phyloP scores from a whole-genome alignment of 2,888 invertebrate species.

The Chrysina gloriosa region DNA sequence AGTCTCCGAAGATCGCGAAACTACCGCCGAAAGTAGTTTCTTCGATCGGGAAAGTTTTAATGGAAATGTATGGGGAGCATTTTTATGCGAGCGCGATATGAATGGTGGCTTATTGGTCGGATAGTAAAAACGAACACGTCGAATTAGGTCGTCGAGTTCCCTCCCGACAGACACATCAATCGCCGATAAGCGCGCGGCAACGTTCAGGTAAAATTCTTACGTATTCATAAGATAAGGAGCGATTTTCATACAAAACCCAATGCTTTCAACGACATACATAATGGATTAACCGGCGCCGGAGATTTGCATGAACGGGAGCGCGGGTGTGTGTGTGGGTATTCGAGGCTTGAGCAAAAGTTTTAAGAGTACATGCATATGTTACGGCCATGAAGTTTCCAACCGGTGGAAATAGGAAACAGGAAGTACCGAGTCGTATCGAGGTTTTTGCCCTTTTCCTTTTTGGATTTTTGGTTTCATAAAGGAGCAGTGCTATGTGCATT shows the following conservation, averaged over 20 bases:
- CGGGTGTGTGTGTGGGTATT: not conserved
- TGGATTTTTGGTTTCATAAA: too few species aligned
- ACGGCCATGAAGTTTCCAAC: too few species aligned
- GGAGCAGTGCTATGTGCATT: too few species aligned
- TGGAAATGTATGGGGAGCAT: conserved; percentile 12
- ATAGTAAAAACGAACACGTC: conserved; percentile 10
- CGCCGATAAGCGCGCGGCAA: conserved; percentile 19
- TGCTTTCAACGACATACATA: conserved; percentile 60
- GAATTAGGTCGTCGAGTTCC: not conserved
- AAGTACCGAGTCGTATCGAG: too few species aligned
- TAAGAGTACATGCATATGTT: too few species aligned
- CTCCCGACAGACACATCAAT: conserved; percentile 20
- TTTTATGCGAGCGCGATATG: conserved; percentile 11
- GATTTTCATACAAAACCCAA: conserved; percentile 58
- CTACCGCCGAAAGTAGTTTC: conserved; percentile 5
- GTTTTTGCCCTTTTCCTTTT: too few species aligned
- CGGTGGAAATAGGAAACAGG: too few species aligned
- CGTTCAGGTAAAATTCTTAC: conserved; percentile 42
- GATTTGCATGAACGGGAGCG: conserved; percentile 54
- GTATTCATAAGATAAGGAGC: conserved; percentile 57
- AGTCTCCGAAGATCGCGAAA: not conserved
- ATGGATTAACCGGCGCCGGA: conserved; percentile 59
- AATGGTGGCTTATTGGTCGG: conserved; percentile 18
- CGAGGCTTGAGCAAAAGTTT: not conserved
- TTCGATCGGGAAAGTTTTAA: conserved; percentile 18